Conservation (phyloP, 2,888 invertebrate genomes). For the Microplitis manilae region DNA sequence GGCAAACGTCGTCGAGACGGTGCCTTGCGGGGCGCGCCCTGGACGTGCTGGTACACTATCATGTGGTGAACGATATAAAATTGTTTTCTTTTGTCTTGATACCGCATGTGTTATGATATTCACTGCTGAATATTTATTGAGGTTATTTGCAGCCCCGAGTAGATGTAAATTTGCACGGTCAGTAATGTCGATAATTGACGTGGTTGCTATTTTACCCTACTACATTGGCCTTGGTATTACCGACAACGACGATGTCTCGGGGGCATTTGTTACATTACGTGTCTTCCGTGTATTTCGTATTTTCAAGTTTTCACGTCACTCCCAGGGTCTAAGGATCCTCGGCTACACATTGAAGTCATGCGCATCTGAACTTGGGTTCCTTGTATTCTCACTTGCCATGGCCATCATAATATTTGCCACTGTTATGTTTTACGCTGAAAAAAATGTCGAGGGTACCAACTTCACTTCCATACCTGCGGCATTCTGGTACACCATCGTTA, state of each 20-base stretch:
- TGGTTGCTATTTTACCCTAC: conserved; percentile 98
- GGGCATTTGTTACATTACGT: conserved; percentile 98
- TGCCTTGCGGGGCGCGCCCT: conserved; percentile 91
- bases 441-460: conserved; percentile 96
- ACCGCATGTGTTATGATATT: conserved; percentile 99
- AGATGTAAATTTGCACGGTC: conserved; percentile 97
- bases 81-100: conserved; percentile 98
- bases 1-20: conserved; percentile 99
- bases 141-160: conserved; percentile 98
- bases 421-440: conserved; percentile 99
- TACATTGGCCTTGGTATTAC: conserved; percentile 98
- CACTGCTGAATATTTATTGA: conserved; percentile 96
- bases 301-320: conserved; percentile 99
- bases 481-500: conserved; percentile 99
- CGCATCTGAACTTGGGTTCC: conserved; percentile 98
- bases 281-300: conserved; percentile 99
- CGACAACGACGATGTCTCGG: conserved; percentile 98
- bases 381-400: conserved; percentile 99
- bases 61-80: conserved; percentile 98
- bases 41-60: conserved; percentile 90
- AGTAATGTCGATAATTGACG: conserved; percentile 99
- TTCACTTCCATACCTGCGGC: conserved; percentile 99
- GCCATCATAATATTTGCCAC: conserved; percentile 99
- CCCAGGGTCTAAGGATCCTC: conserved; percentile 97
- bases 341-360: conserved; percentile 99